Base-by-base conservation (phyloP, 35 echinoderm and acorn worm genomes). In the Amphiura filiformis region DNA sequence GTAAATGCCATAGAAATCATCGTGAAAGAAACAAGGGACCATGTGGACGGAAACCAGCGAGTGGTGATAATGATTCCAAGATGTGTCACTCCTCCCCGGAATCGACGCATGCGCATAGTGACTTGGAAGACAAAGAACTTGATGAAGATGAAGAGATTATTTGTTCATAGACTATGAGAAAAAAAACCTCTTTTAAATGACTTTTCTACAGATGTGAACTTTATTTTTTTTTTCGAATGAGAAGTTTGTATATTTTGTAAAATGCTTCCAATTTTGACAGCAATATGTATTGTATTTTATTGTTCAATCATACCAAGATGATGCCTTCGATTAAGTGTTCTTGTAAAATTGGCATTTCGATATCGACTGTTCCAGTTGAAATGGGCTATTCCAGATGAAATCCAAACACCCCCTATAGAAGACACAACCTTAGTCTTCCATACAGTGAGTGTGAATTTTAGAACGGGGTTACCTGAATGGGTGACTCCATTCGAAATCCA, bases 1-100 rank as follows among this genome's bases (percentile, higher is more conserved):
- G 96, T 75, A 89, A 94, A 70, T 99, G 93, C 38, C 96, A 99
- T 56, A 86, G 87, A 39, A 85, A 23, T n/a, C 7, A 23, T 70
- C 61, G 61, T 70, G 9, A 30, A 26, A 30, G 61, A 70, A 70
- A 47, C 41, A 23, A 70, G 61, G 61, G 28, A 18, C 20, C 61
- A n/a, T 70, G 61, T 23, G 61, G 26, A 30, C n/a, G n/a, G n/a
- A 70, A 11, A 70, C 61, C 61, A 70, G 28, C 61, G 28, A 70
- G 26, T n/a, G 26, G 26, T 70, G 44, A 70, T 18, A 1, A 70
- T 23, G 61, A 70, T 70, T 15, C 61, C 26, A 70, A 70, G 61
- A 70, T 70, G 61, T 70, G 61, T 30, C 61, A 70, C 61, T 70
- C 61, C 28, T 70, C 61, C 2, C 61, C 61, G 26, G 61, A 70